These are phyloP conservation scores for Shinisaurus crocodilurus DNA, from an alignment of 2,113 vertebrate species.

Conservation along the genomic window DNA sequence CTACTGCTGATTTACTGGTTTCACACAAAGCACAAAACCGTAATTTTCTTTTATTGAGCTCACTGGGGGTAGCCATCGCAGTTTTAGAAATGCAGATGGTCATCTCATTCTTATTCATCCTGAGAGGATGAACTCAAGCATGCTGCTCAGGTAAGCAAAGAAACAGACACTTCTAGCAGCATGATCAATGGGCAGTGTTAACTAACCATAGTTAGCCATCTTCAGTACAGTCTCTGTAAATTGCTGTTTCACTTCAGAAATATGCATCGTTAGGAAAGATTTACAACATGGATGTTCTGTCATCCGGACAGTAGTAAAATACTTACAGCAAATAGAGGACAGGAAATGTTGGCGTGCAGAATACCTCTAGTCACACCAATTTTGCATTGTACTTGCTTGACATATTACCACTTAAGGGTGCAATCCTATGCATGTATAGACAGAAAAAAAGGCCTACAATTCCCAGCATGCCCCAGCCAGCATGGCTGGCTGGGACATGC, in stretches of 20 bases:
- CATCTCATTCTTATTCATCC: constrained; percentile 73
- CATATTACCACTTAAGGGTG: too few relatives aligned
- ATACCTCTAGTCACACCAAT: constrained; percentile 17
- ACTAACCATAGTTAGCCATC: constrained; percentile 52
- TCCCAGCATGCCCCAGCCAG: too few relatives aligned
- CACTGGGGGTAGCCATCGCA: constrained; percentile 66
- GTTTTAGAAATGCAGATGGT: constrained; percentile 71
- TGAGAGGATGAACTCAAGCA: constrained; percentile 60
- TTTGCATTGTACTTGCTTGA: constrained; percentile 35
- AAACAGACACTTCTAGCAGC: constrained; percentile 57
- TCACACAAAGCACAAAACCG: constrained; percentile 65
- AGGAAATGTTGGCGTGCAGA: constrained; percentile 5
- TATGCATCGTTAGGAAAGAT: constrained; percentile 38
- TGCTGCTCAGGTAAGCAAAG: constrained; percentile 63
- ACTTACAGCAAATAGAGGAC: constrained; percentile 15
- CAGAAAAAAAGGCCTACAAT: too few relatives aligned
- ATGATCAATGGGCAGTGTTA: constrained; percentile 54
- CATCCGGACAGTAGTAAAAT: constrained; percentile 24
- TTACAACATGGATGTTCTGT: constrained; percentile 24
- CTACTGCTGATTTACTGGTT: constrained; percentile 46
- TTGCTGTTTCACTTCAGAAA: constrained; percentile 25
- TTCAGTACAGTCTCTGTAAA: constrained; percentile 36
- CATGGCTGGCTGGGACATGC: too few relatives aligned
- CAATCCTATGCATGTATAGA: too few relatives aligned
- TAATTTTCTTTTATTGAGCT: constrained; percentile 76